Evolutionary conservation across 2,888 invertebrate genomes (phyloP).

Genomic region (Lithophane semibrunnea): DNA sequence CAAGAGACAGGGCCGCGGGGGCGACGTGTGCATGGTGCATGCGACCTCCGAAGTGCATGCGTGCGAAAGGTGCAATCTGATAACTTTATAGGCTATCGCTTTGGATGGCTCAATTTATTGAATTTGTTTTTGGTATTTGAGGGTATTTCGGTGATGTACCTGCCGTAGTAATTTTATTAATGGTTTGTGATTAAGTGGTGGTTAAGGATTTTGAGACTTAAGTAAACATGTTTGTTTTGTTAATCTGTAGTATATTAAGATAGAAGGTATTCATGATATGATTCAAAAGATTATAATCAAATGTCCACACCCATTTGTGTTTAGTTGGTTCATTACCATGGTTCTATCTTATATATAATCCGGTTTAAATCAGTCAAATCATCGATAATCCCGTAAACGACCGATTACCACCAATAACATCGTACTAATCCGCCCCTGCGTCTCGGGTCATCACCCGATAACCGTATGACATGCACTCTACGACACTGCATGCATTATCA

Average conservation of each 20-base stretch:
- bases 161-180: neutral
- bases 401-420: neutral
- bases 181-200: neutral
- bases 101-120: constrained; percentile 18
- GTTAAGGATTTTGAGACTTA: no score
- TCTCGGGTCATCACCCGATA: constrained; percentile 70
- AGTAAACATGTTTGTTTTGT: neutral
- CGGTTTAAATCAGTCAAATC: constrained; percentile 4
- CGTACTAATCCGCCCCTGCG: constrained; percentile 57
- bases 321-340: neutral
- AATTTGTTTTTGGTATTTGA: neutral
- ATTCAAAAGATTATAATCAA: neutral
- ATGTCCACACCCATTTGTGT: neutral
- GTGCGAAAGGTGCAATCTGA: constrained; percentile 46
- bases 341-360: neutral
- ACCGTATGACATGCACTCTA: constrained; percentile 66
- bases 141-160: neutral
- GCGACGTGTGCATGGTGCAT: constrained; percentile 46
- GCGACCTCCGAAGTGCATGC: constrained; percentile 41
- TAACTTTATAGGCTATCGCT: constrained; percentile 22
- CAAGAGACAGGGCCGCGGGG: constrained; percentile 20
- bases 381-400: neutral
- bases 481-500: constrained; percentile 61
- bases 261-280: no score
- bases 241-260: no score